Percentiles rank a stretch among this genome's conserved stretches.
Conservation (phyloP, 2,888 invertebrate species). For the Luperina nickerlii region DNA sequence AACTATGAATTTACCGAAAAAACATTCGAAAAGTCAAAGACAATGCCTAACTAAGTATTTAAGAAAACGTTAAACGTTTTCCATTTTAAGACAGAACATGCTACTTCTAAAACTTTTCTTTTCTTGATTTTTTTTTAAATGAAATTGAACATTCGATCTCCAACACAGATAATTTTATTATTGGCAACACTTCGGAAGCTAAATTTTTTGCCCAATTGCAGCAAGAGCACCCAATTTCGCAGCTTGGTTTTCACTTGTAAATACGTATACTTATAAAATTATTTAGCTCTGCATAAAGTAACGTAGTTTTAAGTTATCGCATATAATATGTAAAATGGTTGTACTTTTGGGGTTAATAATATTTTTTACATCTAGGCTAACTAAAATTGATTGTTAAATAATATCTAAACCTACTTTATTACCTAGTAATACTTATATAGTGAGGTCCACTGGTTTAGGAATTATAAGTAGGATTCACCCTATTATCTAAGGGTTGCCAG, state of each 20-base stretch:
- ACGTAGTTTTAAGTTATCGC: constrained; percentile 61
- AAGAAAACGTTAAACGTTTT: constrained; percentile 49
- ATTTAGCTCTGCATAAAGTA: constrained; percentile 54
- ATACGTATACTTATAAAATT: constrained; percentile 45
- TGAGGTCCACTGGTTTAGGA: constrained; percentile 6
- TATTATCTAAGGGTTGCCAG: too few species aligned
- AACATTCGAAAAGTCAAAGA: not conserved
- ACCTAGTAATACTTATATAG: constrained; percentile 5
- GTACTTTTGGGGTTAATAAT: constrained; percentile 50
- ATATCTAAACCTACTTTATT: not conserved
- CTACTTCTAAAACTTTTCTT: not conserved
- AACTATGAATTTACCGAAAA: constrained; percentile 4
- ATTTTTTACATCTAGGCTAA: not conserved
- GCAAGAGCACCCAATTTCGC: constrained; percentile 10
- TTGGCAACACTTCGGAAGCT: not conserved
- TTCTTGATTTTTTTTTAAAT: not conserved
- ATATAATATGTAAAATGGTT: constrained; percentile 39
- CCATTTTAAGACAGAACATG: not conserved
- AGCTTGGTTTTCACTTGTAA: constrained; percentile 58
- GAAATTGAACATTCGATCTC: not conserved
- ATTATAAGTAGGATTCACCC: not conserved
- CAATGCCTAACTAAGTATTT: not conserved
- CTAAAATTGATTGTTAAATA: not conserved
- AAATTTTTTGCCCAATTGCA: constrained; percentile 8
- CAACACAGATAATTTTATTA: not conserved